Evolutionary conservation across 2,797 vertebrate genomes (phyloP).

Genomic region (Anguilla obscura): DNA sequence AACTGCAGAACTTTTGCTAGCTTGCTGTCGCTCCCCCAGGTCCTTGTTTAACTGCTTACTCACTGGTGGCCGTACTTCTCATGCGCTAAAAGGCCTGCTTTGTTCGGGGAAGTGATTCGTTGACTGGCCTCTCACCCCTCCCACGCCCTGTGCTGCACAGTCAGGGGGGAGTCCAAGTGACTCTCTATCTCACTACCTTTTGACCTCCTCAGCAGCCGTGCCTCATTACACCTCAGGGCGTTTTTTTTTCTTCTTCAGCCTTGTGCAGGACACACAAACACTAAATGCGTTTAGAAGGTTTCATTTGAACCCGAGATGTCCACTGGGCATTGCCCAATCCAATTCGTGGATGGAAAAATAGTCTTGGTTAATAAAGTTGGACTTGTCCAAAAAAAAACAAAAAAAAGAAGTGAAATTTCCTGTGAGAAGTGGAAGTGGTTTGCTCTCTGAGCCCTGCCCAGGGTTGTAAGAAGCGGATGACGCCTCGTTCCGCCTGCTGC

Average conservation of each 20-base stretch:
- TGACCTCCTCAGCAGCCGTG: background rate
- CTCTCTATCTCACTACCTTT: background rate
- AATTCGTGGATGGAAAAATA: background rate
- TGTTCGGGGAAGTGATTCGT: constrained; percentile 27
- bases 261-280: background rate
- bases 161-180: constrained; percentile 1
- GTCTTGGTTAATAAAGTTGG: background rate
- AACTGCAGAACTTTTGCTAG: background rate
- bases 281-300: background rate
- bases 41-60: background rate
- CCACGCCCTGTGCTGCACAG: background rate
- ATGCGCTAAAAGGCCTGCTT: constrained; percentile 25
- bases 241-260: background rate
- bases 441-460: background rate
- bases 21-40: constrained; percentile 26
- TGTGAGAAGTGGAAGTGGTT: background rate
- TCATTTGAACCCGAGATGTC: background rate
- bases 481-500: background rate
- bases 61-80: constrained; percentile 21
- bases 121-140: background rate
- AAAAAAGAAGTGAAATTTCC: background rate
- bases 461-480: background rate
- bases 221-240: background rate
- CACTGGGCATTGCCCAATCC: background rate
- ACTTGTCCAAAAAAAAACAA: background rate